Conservation (phyloP, 2,888 invertebrate species). For the Argyresthia goedartella region DNA sequence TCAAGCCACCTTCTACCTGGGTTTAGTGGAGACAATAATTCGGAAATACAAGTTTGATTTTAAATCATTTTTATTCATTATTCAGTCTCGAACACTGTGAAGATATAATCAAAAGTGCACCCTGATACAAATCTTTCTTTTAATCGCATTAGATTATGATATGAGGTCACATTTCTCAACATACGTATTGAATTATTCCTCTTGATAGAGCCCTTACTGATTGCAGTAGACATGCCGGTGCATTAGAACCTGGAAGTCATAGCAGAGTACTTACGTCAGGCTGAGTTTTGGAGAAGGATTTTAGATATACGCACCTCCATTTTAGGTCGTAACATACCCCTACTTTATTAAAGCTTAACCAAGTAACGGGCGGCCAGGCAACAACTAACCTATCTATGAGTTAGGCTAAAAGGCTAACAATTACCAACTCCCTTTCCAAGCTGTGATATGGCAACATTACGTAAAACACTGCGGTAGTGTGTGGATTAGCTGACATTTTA, state of each 20-base stretch:
- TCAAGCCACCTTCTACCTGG: background rate
- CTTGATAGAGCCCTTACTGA: too few relatives aligned
- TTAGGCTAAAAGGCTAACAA: slow-evolving; percentile 19
- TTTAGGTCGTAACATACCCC: slow-evolving; percentile 13
- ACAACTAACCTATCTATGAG: slow-evolving; percentile 10
- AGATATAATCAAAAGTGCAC: slow-evolving; percentile 16
- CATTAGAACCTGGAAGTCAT: too few relatives aligned
- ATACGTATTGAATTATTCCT: too few relatives aligned
- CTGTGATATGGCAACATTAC: slow-evolving; percentile 20
- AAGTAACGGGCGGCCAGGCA: slow-evolving; percentile 11
- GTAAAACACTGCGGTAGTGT: slow-evolving; percentile 21
- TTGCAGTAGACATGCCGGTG: too few relatives aligned
- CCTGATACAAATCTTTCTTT: slow-evolving; percentile 12
- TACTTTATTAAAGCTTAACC: slow-evolving; percentile 23
- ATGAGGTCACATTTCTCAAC: too few relatives aligned
- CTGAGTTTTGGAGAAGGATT: too few relatives aligned
- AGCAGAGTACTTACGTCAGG: too few relatives aligned
- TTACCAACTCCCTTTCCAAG: slow-evolving; percentile 20
- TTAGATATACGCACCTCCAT: too few relatives aligned
- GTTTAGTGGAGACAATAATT: slow-evolving; percentile 4
- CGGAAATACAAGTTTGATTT: too few relatives aligned
- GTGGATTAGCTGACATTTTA: slow-evolving; percentile 38
- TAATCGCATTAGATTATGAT: too few relatives aligned
- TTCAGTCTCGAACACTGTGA: too few relatives aligned
- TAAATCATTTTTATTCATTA: too few relatives aligned